phyloP scores from a whole-genome alignment of 2,113 vertebrate species.

The Calyptomena viridis region DNA sequence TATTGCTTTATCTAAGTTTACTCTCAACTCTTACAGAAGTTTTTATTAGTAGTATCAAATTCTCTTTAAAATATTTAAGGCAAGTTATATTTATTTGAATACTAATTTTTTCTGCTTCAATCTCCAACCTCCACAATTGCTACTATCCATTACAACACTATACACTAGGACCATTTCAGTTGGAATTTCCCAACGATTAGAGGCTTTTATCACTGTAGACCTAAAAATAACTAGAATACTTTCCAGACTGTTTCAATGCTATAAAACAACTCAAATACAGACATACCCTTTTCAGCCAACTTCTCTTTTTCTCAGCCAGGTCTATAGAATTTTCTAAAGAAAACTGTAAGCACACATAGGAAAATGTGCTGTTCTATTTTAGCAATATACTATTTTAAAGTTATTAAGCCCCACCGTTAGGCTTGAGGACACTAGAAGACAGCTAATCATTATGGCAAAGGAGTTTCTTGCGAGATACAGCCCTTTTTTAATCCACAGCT shows the following conservation, averaged over 20 bases:
- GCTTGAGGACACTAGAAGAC: neutral
- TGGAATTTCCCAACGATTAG: neutral
- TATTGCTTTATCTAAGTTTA: neutral
- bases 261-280: neutral
- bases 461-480: neutral
- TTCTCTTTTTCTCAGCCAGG: neutral
- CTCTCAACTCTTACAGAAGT: neutral
- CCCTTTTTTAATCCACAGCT: neutral
- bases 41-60: too few relatives aligned
- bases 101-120: neutral
- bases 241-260: neutral
- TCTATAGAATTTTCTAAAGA: neutral
- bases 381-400: neutral
- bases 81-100: neutral
- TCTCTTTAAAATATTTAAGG: neutral
- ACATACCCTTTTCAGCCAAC: neutral
- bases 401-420: neutral
- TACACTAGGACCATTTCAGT: neutral
- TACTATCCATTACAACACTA: neutral
- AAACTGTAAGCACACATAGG: accelerated
- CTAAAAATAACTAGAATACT: neutral
- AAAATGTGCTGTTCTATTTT: neutral
- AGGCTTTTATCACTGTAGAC: neutral
- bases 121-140: neutral
- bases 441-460: neutral